Evolutionary conservation across 2,888 invertebrate genomes (phyloP).

Genomic region (Trilocha varians): DNA sequence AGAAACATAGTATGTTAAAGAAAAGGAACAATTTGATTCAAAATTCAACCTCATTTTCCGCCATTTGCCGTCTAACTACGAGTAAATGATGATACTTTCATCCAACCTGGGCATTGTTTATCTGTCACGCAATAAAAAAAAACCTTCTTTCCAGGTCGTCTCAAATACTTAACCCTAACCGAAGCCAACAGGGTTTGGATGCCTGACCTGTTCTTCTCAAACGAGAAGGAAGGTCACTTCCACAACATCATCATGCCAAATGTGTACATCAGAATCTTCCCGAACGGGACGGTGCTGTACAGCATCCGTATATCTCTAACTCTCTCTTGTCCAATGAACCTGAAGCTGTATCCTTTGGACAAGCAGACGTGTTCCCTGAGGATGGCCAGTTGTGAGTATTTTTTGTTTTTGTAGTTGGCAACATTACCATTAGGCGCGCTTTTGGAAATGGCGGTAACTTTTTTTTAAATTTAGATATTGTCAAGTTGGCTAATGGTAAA

Average conservation of each 20-base stretch:
- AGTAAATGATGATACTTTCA: not conserved
- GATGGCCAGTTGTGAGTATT: constrained; percentile 96
- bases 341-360: constrained; percentile 96
- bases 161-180: constrained; percentile 93
- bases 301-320: constrained; percentile 97
- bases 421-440: too few relatives aligned
- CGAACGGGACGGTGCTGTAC: constrained; percentile 95
- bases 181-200: constrained; percentile 98
- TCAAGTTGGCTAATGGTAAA: too few relatives aligned
- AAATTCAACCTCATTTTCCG: not conserved
- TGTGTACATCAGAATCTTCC: constrained; percentile 96
- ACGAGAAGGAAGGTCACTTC: constrained; percentile 97
- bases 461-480: too few relatives aligned
- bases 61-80: not conserved
- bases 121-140: too few relatives aligned
- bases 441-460: too few relatives aligned
- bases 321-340: constrained; percentile 97
- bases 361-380: constrained; percentile 94
- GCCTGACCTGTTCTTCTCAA: constrained; percentile 98
- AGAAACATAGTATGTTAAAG: too few relatives aligned
- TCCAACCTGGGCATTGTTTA: too few relatives aligned
- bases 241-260: constrained; percentile 99
- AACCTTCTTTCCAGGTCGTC: constrained; percentile 75
- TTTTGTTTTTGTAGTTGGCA: too few relatives aligned
- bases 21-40: not conserved